Evolutionary conservation across 1,140 invertebrate species (phyloP), one percentile per base, ranked within the genome.

Genomic region (Nasonia giraulti): DNA sequence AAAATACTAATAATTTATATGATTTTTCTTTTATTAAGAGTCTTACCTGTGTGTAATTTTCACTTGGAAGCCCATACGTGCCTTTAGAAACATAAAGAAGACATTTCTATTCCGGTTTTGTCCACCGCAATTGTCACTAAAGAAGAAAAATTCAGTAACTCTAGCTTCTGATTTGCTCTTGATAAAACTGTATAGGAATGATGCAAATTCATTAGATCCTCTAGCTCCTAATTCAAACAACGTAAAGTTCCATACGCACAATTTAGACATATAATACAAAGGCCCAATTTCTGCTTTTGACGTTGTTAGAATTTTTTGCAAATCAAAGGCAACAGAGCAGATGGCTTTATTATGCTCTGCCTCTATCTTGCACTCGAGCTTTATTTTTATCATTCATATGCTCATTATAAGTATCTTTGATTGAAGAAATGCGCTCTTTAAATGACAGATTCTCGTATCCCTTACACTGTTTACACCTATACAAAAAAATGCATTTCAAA

Each of bases 241-340:
- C 2, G 84, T 81, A 40, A 85, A 85, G 55, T 85, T 85, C 69
- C 79, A 85, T 1, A 85, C 66, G n/a, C 50, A 68, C 31, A 85
- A 44, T 69, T 81, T 85, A 0, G 84, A 85, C 55, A 85, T 44
- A 44, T 85, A 85, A 71, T 82, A 85, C 0, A 85, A 17, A 40
- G 74, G 78, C 10, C 79, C 66, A 27, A 81, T 82, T 14, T 85
- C 84, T 5, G 79, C 78, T 50, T 75, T 14, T 6, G 84, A 79
- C 47, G 44, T 78, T 27, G 74, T 76, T 20, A 85, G 40, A 69
- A 85, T 31, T 69, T 78, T 81, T 62, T 85, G 84, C 27, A 85
- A 14, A 17, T 85, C 84, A 68, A 77, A 81, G 81, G 31, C 68
- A 40, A 76, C 31, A 2, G 78, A 73, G 20, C 78, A 74, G 1